These are phyloP conservation scores for Oligia strigilis DNA, from an alignment of 2,888 invertebrate species.

Conservation along the genomic window DNA sequence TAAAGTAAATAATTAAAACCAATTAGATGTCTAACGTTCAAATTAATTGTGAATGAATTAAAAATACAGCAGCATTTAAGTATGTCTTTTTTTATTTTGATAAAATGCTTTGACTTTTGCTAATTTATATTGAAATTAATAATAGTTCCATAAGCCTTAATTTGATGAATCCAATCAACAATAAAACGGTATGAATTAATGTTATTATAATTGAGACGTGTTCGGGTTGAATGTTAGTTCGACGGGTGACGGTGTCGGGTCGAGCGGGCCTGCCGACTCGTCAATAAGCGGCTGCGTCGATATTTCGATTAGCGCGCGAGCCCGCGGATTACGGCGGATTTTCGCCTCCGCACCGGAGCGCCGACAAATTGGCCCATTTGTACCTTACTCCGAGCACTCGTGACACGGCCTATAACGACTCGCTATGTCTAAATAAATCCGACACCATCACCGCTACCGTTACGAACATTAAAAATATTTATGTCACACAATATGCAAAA, in stretches of 20 bases:
- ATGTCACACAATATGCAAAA: conserved; percentile 37
- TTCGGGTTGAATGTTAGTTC: conserved; percentile 39
- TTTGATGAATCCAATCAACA: conserved; percentile 23
- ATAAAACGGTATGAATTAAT: conserved; percentile 30
- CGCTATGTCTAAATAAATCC: conserved; percentile 61
- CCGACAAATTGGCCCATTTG: conserved; percentile 89
- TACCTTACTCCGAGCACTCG: conserved; percentile 74
- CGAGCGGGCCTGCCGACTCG: conserved; percentile 63
- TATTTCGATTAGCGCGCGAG: conserved; percentile 89
- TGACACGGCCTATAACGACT: conserved; percentile 61
- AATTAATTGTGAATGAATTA: conserved; percentile 7
- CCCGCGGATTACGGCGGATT: conserved; percentile 88
- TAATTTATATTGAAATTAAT: conserved; percentile 11
- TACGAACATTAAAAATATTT: conserved; percentile 33
- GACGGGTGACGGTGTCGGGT: conserved; percentile 40
- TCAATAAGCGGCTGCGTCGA: conserved; percentile 85
- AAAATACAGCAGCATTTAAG: background rate
- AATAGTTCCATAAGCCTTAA: background rate
- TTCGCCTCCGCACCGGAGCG: conserved; percentile 83
- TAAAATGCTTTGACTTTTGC: background rate
- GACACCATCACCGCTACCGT: conserved; percentile 33
- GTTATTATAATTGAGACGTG: conserved; percentile 31
- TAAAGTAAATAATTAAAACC: background rate
- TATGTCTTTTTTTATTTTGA: background rate
- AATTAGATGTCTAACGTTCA: conserved; percentile 1